Base-by-base conservation (phyloP, 2,113 vertebrate species). In the Serilophus lunatus region DNA sequence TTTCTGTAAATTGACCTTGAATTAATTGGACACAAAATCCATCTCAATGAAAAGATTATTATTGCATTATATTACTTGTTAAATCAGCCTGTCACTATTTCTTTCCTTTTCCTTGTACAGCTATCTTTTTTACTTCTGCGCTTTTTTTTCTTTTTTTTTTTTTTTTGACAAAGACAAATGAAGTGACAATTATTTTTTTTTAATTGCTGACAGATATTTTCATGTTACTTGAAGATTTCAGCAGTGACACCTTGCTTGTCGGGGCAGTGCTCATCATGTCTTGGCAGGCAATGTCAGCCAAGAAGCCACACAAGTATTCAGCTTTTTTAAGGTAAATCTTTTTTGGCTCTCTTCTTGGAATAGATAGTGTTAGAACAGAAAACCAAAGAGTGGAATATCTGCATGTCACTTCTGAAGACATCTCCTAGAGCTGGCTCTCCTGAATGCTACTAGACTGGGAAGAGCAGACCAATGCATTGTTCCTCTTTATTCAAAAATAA, bases 151-250 rank as follows among this genome's bases (percentile, higher is more conserved):
- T 50, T 77, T 63, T 69, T n/a, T n/a, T n/a, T 50, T 51, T 18
- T 56, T 76, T 49, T 50, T 72, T 83, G 40, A 4, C 7, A 4
- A 80, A 66, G 23, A 65, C 4, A 0, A 76, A 88, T 16, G 45
- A 93, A 85, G 72, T 85, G 92, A 85, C 94, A 93, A 92, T 96
- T 95, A 97, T 95, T 92, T 95, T 92, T 95, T 96, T 88, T 94
- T 69, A 91, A 70, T 90, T 89, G 26, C 81, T 85, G 53, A 91
- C 64, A 89, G 78, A 45, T 71, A 61, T 90, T 92, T 95, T 89
- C 44, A 24, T 49, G 40, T 82, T 94, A 65, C 86, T 29, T 78
- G 63, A 88, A 82, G 68, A 64, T 74, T 88, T 96, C 90, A 94
- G 78, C 59, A 79, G 44, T 36, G 35, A 18, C 5, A 10, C 47